These are phyloP conservation scores for Drosophila meridiana DNA, from an alignment of 2,888 invertebrate genomes.

Conservation along the genomic window DNA sequence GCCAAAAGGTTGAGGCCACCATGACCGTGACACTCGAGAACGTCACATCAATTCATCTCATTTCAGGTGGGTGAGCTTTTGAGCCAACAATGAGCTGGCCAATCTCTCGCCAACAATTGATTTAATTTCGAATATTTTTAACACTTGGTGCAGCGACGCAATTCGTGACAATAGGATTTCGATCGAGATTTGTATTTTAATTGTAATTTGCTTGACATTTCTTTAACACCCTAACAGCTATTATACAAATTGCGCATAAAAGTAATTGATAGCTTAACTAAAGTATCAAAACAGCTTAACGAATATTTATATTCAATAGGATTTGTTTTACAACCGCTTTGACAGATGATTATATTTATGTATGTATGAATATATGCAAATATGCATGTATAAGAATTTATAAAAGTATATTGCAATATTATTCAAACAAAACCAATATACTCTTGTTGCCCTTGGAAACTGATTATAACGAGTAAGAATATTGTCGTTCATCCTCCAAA, in stretches of 20 bases:
- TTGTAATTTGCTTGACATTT: constrained; percentile 42
- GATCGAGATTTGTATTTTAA: constrained; percentile 36
- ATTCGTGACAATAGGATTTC: constrained; percentile 28
- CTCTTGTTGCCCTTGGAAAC: too few species aligned
- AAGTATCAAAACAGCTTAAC: too few species aligned
- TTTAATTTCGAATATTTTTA: constrained; percentile 54
- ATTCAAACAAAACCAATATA: too few species aligned
- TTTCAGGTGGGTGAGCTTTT: constrained; percentile 56
- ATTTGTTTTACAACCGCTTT: too few species aligned
- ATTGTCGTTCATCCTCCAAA: too few species aligned
- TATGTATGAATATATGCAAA: too few species aligned
- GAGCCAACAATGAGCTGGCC: constrained; percentile 43
- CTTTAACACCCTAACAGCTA: not conserved
- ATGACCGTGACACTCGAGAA: constrained; percentile 57
- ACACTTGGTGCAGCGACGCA: constrained; percentile 37
- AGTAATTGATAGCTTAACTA: not conserved
- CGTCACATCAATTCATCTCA: constrained; percentile 38
- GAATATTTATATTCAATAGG: too few species aligned
- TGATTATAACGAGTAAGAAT: too few species aligned
- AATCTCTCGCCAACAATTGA: constrained; percentile 59
- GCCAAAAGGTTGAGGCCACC: constrained; percentile 60
- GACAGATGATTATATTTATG: too few species aligned
- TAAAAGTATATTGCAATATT: too few species aligned
- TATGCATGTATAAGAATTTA: too few species aligned
- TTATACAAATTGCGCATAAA: constrained; percentile 20